phyloP scores from a whole-genome alignment of 2,888 invertebrate genomes.

The Geotrupes spiniger region DNA sequence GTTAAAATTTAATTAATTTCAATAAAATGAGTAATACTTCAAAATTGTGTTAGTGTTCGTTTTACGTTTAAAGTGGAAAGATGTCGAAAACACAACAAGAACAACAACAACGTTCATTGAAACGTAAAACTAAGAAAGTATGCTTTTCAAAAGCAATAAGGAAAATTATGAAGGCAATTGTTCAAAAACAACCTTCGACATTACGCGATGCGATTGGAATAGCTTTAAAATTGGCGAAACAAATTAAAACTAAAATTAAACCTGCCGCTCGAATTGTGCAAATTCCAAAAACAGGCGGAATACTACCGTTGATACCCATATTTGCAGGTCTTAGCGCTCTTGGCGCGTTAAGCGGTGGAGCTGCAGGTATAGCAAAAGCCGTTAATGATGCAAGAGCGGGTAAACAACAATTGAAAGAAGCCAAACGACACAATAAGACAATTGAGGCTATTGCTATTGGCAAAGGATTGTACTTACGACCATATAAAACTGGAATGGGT shows the following conservation, averaged over 20 bases:
- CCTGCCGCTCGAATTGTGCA: too few relatives aligned
- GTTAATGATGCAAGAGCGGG: slow-evolving; percentile 30
- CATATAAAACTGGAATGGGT: slow-evolving; percentile 26
- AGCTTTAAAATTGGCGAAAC: background rate
- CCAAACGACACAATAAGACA: slow-evolving; percentile 32
- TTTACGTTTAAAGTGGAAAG: background rate
- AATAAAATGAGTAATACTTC: background rate
- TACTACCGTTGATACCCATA: too few relatives aligned
- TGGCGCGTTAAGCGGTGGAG: slow-evolving; percentile 30
- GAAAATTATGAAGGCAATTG: background rate
- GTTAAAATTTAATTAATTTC: background rate
- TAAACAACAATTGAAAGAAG: slow-evolving; percentile 29
- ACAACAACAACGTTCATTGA: background rate
- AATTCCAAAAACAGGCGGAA: slow-evolving; percentile 27
- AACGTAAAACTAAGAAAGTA: background rate
- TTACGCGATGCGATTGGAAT: background rate
- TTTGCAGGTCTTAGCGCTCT: slow-evolving; percentile 32
- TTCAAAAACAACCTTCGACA: background rate
- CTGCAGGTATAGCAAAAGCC: slow-evolving; percentile 32
- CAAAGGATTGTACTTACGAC: slow-evolving; percentile 11
- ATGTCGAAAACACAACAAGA: background rate
- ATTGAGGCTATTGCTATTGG: slow-evolving; percentile 35
- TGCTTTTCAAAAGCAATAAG: background rate
- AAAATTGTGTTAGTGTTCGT: too few relatives aligned
- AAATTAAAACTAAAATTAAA: too few relatives aligned